Evolutionary conservation across 2,888 invertebrate genomes (phyloP), one percentile per base, ranked within the genome.

Genomic region (Hybos culiciformis): DNA sequence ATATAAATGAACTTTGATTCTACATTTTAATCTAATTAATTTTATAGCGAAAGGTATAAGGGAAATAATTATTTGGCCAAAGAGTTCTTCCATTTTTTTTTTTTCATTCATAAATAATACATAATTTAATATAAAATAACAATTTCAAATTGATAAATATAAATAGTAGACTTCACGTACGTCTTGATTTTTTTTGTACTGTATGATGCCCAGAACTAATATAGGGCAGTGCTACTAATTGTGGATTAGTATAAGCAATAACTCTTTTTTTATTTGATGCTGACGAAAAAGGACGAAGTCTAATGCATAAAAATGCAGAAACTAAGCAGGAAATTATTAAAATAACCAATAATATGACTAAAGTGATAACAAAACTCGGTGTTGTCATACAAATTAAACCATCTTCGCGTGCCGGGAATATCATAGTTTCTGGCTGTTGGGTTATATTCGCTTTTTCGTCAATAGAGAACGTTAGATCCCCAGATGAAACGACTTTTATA

Each of bases 361-460:
- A 70, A 21, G 88, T 86, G 24, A 86, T 83, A 31, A 88, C 83
- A 58, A 92, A 92, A 11, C 91, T 88, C n/a, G 88, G 84, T 5
- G 90, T 90, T 1, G 91, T 90, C 88, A 92, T 90, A 66, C 91
- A 92, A 50, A 92, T 88, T 48, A 88, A 69, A 18, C 77, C 78
- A 50, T 75, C 73, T 51, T 76, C 75, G 14, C 71, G 68, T 4
- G 79, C 76, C 4, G 86, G 84, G 56, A 81, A 80, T 1, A 82
- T 73, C 71, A 82, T 75, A 0, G 86, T 81, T 24, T 74, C 60
- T 68, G 18, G 85, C 75, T 36, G 70, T 12, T 76, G 73, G 46
- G 74, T 71, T 49, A 70, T 70, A 26, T 74, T 73, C 33, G 73
- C 70, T 51, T 59, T 66, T 48, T 84, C 84, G 51, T 86, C 85